These are phyloP conservation scores for Pectinophora gossypiella DNA, from an alignment of 1,140 invertebrate species.

Conservation along the genomic window DNA sequence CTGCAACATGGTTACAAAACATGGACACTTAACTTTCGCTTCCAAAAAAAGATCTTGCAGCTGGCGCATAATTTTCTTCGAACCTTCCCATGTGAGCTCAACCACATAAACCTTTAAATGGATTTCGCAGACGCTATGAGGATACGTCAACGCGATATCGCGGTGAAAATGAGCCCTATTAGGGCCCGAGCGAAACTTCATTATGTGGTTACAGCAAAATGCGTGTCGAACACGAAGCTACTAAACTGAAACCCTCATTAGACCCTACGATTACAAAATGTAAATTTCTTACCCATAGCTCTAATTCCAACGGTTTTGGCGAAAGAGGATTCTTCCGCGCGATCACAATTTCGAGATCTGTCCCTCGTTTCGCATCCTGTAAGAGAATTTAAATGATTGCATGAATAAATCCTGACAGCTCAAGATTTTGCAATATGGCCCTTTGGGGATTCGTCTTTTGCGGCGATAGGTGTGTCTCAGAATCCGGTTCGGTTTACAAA, in stretches of 20 bases:
- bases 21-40: neutral
- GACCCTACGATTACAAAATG: constrained; percentile 33
- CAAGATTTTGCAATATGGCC: neutral
- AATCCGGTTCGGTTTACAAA: neutral
- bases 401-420: neutral
- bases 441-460: neutral
- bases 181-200: constrained; percentile 52
- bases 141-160: constrained; percentile 41
- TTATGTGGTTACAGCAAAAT: constrained; percentile 57
- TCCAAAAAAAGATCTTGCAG: constrained; percentile 1
- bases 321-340: constrained; percentile 86
- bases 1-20: neutral
- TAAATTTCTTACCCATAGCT: constrained; percentile 81
- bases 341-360: constrained; percentile 87
- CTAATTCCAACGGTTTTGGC: constrained; percentile 85
- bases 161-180: constrained; percentile 57
- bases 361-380: constrained; percentile 86
- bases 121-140: constrained; percentile 26
- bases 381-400: constrained; percentile 33
- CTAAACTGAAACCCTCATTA: constrained; percentile 42
- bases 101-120: constrained; percentile 31
- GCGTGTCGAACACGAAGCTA: constrained; percentile 36
- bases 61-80: neutral
- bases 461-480: neutral
- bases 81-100: neutral